These are phyloP conservation scores for Rhabdomys pumilio DNA, from an alignment of 2,797 vertebrate species.

Conservation along the genomic window DNA sequence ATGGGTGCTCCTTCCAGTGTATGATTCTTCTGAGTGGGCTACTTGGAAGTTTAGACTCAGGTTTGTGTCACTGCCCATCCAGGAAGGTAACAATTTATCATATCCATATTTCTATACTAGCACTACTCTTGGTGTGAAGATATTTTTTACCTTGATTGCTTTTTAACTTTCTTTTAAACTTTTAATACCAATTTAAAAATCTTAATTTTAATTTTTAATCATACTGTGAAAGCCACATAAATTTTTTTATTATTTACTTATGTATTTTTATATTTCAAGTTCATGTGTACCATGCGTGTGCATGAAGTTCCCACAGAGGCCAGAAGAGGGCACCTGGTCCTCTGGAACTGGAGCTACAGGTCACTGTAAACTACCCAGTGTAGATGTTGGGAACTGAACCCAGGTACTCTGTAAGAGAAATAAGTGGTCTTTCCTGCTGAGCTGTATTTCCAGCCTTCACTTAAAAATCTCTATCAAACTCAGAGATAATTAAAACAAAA, in stretches of 20 bases:
- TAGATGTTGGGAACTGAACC: background rate
- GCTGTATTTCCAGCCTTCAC: background rate
- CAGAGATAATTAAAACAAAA: conserved; percentile 50
- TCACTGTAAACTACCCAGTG: background rate
- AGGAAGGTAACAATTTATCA: background rate
- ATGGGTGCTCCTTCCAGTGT: background rate
- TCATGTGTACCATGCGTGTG: background rate
- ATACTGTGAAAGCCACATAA: conserved; percentile 3
- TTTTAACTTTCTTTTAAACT: conserved; percentile 31
- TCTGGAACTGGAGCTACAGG: background rate
- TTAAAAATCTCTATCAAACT: conserved; percentile 54
- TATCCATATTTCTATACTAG: background rate
- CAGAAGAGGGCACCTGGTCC: background rate
- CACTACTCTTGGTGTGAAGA: conserved; percentile 6
- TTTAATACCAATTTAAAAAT: conserved; percentile 3
- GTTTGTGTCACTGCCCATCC: background rate
- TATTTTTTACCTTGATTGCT: conserved; percentile 36
- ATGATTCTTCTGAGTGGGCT: background rate
- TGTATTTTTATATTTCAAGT: background rate
- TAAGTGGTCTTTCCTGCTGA: background rate
- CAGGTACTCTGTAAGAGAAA: background rate
- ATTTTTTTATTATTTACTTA: conserved; percentile 7
- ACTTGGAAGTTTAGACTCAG: background rate
- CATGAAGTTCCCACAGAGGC: background rate
- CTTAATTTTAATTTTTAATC: conserved; percentile 20